Base-by-base conservation (phyloP, 1,140 invertebrate species). In the Macrobrachium nipponense region DNA sequence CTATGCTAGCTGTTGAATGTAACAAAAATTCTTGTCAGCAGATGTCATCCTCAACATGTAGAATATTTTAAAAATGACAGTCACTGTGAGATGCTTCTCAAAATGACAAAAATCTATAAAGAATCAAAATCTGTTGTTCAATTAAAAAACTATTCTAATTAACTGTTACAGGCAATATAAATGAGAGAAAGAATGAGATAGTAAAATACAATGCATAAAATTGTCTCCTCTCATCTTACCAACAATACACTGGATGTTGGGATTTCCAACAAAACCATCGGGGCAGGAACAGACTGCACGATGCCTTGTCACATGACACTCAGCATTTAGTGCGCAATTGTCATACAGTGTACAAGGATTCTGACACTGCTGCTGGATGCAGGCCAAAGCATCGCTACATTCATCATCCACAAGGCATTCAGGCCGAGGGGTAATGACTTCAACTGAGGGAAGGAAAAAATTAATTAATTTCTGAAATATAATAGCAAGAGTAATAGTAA, bases 381-480 rank as follows among this genome's bases (percentile, higher is more conserved):
- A 98, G 15, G 96, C 95, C 89, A 96, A 95, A 89, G 96, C 94
- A 87, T 96, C 96, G 0, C 94, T 92, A 90, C 97, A 98, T n/a
- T 98, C 95, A 0, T 92, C 92, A 90, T 97, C 96, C 84, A 93
- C 93, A 43, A 91, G 92, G 90, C 97, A 98, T 91, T 97, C 96
- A 11, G 95, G 95, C 91, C 92, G 93, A 3, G 94, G 94, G 51
- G 77, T 86, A 7, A 66, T 73, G 43, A 86, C 58, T 20, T 86
- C 84, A 44, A 80, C 84, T 86, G 77, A n/a, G 61, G 27, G 14
- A 64, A 17, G 70, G 66, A 17, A 72, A 76, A 18, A 44, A 36
- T n/a, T 58, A n/a, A 20, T 59, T 27, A 58, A 15, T 27, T 59
- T n/a, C 73, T 64, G 8, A 59, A 17, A 17, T n/a, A 62, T 43